A percentile compares a stretch with the other conserved stretches of the same genome.
Conservation (phyloP, 2,113 vertebrate genomes). For the Lethenteron reissneri region DNA sequence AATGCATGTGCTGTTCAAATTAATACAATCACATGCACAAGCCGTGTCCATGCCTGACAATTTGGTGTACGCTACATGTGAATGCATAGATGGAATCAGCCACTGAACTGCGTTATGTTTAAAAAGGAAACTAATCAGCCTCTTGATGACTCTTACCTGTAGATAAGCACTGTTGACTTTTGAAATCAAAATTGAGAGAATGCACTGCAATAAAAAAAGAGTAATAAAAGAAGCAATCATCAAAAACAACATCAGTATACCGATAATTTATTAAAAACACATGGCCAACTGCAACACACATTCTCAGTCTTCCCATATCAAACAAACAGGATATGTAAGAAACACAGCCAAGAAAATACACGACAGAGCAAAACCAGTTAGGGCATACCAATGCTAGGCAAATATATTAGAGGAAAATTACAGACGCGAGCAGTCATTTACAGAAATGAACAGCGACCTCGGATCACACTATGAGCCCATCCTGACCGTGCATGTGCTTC, state of each 20-base stretch:
- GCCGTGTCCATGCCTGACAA: too few relatives aligned
- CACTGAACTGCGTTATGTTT: too few relatives aligned
- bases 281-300: neutral
- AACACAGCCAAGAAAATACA: neutral
- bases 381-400: neutral
- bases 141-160: neutral
- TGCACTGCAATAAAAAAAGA: constrained; percentile 1
- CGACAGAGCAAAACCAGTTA: neutral
- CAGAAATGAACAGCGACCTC: neutral
- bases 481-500: constrained; percentile 45
- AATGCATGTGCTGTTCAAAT: too few relatives aligned
- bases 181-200: neutral
- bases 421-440: neutral
- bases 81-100: too few relatives aligned
- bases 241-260: too few relatives aligned
- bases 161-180: neutral
- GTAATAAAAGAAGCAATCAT: neutral
- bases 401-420: neutral
- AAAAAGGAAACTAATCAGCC: too few relatives aligned
- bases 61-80: too few relatives aligned
- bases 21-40: too few relatives aligned
- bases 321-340: neutral
- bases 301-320: neutral
- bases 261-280: too few relatives aligned
- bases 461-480: too few relatives aligned